phyloP scores from a whole-genome alignment of 2,113 vertebrate species.

The Camelus dromedarius region DNA sequence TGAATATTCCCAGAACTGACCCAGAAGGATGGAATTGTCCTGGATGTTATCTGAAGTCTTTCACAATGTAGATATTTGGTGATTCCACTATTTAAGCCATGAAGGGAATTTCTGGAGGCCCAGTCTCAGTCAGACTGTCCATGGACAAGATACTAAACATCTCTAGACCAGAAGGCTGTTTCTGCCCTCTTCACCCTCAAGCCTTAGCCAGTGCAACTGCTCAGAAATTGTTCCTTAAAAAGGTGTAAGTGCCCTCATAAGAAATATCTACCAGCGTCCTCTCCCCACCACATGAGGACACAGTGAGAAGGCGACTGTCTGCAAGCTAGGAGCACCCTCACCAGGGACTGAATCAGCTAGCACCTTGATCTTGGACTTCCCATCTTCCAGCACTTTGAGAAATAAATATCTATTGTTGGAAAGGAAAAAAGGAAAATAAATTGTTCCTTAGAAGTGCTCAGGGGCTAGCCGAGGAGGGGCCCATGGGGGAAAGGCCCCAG shows the following conservation, averaged over 20 bases:
- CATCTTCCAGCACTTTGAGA: too few species aligned
- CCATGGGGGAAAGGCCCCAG: neutral
- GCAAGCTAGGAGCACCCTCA: too few species aligned
- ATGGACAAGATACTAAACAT: neutral
- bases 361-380: too few species aligned
- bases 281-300: too few species aligned
- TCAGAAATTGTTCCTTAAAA: neutral
- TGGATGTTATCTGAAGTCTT: neutral
- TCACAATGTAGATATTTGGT: slow-evolving; percentile 29
- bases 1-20: slow-evolving; percentile 26
- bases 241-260: too few species aligned
- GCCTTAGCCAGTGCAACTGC: neutral
- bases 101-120: slow-evolving; percentile 13
- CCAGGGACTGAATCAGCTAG: too few species aligned
- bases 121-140: neutral
- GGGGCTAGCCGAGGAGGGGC: neutral
- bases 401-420: too few species aligned
- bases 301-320: too few species aligned
- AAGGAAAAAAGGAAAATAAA: neutral
- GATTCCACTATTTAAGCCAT: neutral
- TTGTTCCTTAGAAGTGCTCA: neutral
- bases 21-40: neutral
- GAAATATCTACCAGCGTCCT: too few species aligned
- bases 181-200: neutral
- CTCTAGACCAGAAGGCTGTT: neutral